Evolutionary conservation across 2,113 vertebrate genomes (phyloP).

Genomic region (Rhinichthys klamathensis): DNA sequence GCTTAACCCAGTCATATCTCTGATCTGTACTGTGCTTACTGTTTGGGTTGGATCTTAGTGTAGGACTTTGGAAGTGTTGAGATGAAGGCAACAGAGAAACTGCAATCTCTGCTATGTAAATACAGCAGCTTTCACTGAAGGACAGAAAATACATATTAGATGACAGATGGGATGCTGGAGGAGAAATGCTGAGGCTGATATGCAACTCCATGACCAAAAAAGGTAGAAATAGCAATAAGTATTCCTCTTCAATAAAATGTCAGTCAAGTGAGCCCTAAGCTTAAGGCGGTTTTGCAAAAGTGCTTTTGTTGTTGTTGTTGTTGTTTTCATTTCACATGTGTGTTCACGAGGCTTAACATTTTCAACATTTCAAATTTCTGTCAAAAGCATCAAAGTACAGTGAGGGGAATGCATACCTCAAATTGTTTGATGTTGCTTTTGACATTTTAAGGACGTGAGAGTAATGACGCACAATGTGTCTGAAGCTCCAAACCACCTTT

Average conservation of each 20-base stretch:
- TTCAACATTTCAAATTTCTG: not conserved
- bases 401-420: constrained; percentile 1
- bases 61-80: not conserved
- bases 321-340: not conserved
- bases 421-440: constrained; percentile 33
- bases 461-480: constrained; percentile 20
- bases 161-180: not conserved
- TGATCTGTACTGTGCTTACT: not conserved
- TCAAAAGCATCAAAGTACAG: not conserved
- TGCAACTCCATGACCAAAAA: not conserved
- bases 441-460: constrained; percentile 46
- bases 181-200: not conserved
- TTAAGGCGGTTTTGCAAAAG: no score
- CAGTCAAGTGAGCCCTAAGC: not conserved
- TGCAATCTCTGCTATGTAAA: constrained; percentile 10
- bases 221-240: not conserved
- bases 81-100: not conserved
- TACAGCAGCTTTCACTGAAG: not conserved
- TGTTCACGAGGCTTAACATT: not conserved
- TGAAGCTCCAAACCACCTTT: constrained; percentile 38
- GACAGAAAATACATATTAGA: not conserved
- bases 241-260: no score
- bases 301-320: not conserved
- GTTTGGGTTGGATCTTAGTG: not conserved
- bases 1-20: constrained; percentile 10